Evolutionary conservation across 2,797 vertebrate genomes (phyloP), one percentile per base, ranked within the genome.

Genomic region (Dromococcyx pavoninus): DNA sequence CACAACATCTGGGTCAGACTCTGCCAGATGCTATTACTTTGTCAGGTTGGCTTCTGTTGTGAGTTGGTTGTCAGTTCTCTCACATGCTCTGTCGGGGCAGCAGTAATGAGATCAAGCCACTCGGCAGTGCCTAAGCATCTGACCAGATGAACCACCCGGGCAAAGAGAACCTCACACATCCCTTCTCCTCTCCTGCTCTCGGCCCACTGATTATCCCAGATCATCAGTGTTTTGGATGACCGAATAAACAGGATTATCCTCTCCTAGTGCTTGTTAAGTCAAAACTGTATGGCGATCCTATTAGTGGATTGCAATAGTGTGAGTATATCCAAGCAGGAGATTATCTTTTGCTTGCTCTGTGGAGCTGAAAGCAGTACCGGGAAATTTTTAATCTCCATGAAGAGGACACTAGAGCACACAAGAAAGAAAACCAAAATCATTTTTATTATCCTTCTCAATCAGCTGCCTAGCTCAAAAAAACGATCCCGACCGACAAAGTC

Each of bases 231-330:
- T 96, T 87, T 88, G 89, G 95, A 62, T 86, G 84, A 76, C 85
- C 56, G 23, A 97, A 92, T 95, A 97, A 97, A 97, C 92, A 96
- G 95, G 96, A 97, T 97, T 97, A 97, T 87, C 91, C 85, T 93
- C 73, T 95, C 79, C 88, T 67, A 27, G 88, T 14, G 91, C 72
- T 80, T 48, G 86, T 67, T 95, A 93, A 97, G 62, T 95, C 94
- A 95, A 87, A 91, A 32, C 78, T 96, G 91, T 76, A 70, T 8
- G 51, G 90, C 5, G 94, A 96, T 95, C 94, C 96, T 92, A 76
- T 95, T 95, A 97, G 93, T n/a, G 89, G 74, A 77, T 43, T 0
- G 62, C 80, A 94, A 18, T 8, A 89, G 48, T 48, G 75, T 76
- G 90, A 91, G 46, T 19, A 84, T 43, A 54, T 86, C 93, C 95